Evolutionary conservation across 2,113 vertebrate species (phyloP).

Genomic region (Thamnaconus septentrionalis): DNA sequence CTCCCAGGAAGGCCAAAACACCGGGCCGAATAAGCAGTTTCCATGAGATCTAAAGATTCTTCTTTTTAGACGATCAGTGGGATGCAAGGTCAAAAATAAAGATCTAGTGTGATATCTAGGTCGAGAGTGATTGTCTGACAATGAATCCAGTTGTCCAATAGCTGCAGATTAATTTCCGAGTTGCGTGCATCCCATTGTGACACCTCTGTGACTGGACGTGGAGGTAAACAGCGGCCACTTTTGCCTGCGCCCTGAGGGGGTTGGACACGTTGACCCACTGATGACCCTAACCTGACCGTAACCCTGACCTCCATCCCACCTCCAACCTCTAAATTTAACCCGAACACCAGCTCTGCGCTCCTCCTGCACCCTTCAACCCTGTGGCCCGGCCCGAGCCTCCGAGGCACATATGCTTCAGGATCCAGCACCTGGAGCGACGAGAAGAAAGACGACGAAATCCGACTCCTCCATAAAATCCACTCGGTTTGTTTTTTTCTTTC

Average conservation of each 20-base stretch:
- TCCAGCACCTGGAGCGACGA: slow-evolving; percentile 25
- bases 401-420: slow-evolving; percentile 71
- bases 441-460: slow-evolving; percentile 51
- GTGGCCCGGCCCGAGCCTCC: slow-evolving; percentile 37
- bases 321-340: slow-evolving; percentile 74
- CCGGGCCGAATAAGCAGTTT: no score
- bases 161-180: neutral
- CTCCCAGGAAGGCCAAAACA: no score
- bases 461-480: slow-evolving; percentile 60
- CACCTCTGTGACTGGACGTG: slow-evolving; percentile 33
- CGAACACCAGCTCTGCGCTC: slow-evolving; percentile 63
- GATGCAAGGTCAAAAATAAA: no score
- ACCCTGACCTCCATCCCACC: slow-evolving; percentile 70
- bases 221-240: slow-evolving; percentile 59
- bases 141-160: neutral
- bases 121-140: no score
- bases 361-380: slow-evolving; percentile 62
- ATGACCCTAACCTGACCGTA: slow-evolving; percentile 71
- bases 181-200: neutral
- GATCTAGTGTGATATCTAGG: no score
- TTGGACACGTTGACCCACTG: slow-evolving; percentile 54
- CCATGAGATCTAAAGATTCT: no score
- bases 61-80: no score
- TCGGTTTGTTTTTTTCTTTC: slow-evolving; percentile 8
- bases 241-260: slow-evolving; percentile 55